Evolutionary conservation across 2,113 vertebrate genomes (phyloP).

Genomic region (Eolophus roseicapilla): DNA sequence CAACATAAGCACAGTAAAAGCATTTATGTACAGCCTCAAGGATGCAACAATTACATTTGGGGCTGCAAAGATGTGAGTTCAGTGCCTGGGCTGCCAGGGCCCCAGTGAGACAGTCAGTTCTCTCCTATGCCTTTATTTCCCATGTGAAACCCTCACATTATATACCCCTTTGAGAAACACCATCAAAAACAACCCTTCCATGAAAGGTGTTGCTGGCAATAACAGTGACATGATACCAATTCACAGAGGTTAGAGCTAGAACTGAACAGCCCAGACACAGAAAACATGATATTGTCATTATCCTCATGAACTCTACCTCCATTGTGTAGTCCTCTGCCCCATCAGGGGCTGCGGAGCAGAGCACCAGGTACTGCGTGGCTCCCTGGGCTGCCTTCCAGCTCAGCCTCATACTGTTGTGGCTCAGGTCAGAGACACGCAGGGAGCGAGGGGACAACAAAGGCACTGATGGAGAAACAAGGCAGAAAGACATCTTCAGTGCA

Average conservation of each 20-base stretch:
- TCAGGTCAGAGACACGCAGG: constrained; percentile 79
- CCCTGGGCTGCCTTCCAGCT: constrained; percentile 80
- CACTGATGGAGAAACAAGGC: constrained; percentile 62
- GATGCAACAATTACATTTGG: not conserved
- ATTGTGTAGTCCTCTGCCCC: constrained; percentile 66
- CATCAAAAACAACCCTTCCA: not conserved
- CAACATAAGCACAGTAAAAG: not conserved
- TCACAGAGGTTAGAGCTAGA: not conserved
- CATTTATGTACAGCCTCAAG: not conserved
- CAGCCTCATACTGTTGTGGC: constrained; percentile 79
- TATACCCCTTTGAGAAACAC: not conserved
- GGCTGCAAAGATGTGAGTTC: not conserved
- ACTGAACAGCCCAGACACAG: not conserved
- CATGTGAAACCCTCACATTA: not conserved
- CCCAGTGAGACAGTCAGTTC: not conserved
- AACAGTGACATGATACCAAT: not conserved
- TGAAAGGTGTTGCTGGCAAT: not conserved
- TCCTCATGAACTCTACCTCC: constrained; percentile 51
- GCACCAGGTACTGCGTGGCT: constrained; percentile 87
- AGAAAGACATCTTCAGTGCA: not conserved
- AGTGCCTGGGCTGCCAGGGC: not conserved
- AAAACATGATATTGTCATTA: fast-evolving
- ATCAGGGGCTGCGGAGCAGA: constrained; percentile 78
- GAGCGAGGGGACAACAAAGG: constrained; percentile 78
- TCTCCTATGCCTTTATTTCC: not conserved